These are phyloP conservation scores for Typhlomys cinereus DNA, from an alignment of 2,113 vertebrate species.

Conservation along the genomic window DNA sequence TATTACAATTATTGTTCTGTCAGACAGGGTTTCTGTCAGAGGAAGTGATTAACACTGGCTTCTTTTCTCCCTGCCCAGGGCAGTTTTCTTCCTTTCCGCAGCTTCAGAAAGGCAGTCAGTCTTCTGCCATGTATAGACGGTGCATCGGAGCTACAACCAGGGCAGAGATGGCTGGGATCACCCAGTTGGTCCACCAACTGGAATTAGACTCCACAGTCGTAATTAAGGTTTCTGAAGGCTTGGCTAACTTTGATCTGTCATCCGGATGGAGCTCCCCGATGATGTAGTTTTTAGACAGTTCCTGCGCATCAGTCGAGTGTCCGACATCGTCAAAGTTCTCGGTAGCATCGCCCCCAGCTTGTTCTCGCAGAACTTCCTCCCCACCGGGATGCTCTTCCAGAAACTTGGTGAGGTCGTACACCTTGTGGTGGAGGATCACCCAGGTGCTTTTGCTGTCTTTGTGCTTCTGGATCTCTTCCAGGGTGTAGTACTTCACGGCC, in stretches of 20 bases:
- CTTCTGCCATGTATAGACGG: no score
- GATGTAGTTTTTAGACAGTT: constrained; percentile 87
- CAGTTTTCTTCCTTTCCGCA: no score
- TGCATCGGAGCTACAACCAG: no score
- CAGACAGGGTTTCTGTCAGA: no score
- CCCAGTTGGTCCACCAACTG: no score
- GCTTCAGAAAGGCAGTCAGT: no score
- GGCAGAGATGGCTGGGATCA: no score
- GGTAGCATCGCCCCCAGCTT: constrained; percentile 95
- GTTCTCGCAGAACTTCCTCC: constrained; percentile 96
- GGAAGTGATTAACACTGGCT: no score
- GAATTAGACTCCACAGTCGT: no score
- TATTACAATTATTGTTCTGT: no score
- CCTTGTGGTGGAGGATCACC: constrained; percentile 92
- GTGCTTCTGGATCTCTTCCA: constrained; percentile 92
- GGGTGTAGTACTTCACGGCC: constrained; percentile 85
- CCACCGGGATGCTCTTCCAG: constrained; percentile 98
- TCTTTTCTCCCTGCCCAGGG: no score
- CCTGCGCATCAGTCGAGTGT: constrained; percentile 93
- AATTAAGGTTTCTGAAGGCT: constrained; percentile 90
- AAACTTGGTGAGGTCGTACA: constrained; percentile 95
- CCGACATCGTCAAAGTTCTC: constrained; percentile 98
- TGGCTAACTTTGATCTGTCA: constrained; percentile 89
- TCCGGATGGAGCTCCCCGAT: constrained; percentile 96
- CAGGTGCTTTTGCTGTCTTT: constrained; percentile 93